A percentile compares a stretch with the other conserved stretches of the same genome.
phyloP scores from a whole-genome alignment of 2,113 vertebrate genomes.

The Phalacrocorax brasilianus region DNA sequence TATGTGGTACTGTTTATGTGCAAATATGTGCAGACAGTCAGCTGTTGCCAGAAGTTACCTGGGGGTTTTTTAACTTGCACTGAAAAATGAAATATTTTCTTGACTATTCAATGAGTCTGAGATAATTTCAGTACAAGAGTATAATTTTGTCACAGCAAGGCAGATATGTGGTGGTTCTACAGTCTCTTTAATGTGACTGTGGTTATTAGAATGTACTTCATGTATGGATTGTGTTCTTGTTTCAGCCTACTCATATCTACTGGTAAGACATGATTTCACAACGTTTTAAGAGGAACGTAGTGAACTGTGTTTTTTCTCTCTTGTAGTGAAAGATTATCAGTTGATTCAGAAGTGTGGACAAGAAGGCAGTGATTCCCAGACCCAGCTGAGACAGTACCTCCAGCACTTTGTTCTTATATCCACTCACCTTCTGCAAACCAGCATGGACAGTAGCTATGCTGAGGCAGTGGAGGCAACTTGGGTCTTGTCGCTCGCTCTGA shows the following conservation, averaged over 20 bases:
- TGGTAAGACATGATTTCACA: not conserved
- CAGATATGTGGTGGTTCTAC: not conserved
- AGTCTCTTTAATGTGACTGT: not conserved
- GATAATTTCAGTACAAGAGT: not conserved
- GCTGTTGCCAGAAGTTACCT: not conserved
- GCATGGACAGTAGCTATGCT: conserved; percentile 79
- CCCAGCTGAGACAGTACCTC: conserved; percentile 84
- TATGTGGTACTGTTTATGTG: not conserved
- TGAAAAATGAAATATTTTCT: not conserved
- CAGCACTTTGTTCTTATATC: conserved; percentile 89
- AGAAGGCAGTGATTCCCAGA: conserved; percentile 50
- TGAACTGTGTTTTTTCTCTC: not conserved
- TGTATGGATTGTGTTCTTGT: not conserved
- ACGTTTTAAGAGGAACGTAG: not conserved
- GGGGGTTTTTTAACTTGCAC: not conserved
- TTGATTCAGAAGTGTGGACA: conserved; percentile 84
- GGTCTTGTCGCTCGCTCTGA: conserved; percentile 92
- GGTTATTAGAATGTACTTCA: not conserved
- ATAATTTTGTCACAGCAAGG: not conserved
- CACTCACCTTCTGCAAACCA: conserved; percentile 86
- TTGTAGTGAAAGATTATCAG: conserved; percentile 93
- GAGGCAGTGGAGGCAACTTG: conserved; percentile 95
- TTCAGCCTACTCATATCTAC: not conserved
- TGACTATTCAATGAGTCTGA: not conserved
- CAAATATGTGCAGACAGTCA: not conserved